Evolutionary conservation across 1,140 invertebrate species (phyloP).

Genomic region (Ericerus pela): DNA sequence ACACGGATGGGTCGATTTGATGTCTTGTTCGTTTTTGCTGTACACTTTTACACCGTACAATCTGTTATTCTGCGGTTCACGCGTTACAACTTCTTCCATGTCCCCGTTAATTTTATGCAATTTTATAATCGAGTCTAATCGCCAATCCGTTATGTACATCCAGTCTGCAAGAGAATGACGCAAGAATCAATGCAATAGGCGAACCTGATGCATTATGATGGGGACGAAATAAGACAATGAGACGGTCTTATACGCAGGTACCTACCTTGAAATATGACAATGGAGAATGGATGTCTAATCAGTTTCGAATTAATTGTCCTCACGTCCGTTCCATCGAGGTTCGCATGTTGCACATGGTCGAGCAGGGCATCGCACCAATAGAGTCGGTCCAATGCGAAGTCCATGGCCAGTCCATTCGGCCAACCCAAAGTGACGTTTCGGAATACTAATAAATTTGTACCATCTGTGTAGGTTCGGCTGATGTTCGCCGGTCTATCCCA

Average conservation of each 20-base stretch:
- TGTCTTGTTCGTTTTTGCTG: conserved; percentile 45
- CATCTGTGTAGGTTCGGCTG: conserved; percentile 76
- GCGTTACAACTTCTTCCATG: conserved; percentile 66
- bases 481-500: conserved; percentile 94
- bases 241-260: background rate
- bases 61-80: conserved; percentile 77
- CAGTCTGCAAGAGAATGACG: conserved; percentile 44
- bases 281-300: conserved; percentile 90
- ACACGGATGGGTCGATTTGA: conserved; percentile 66
- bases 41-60: conserved; percentile 87
- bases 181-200: too few relatives aligned
- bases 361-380: conserved; percentile 93
- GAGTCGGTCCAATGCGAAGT: conserved; percentile 67
- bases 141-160: conserved; percentile 96
- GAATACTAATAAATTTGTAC: conserved; percentile 71
- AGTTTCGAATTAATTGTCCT: conserved; percentile 73
- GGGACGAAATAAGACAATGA: too few relatives aligned
- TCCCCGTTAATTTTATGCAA: conserved; percentile 78
- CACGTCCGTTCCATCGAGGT: conserved; percentile 84
- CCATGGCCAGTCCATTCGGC: conserved; percentile 89
- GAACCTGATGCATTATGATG: too few relatives aligned
- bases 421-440: conserved; percentile 84
- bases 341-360: conserved; percentile 90
- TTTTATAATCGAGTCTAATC: conserved; percentile 83
- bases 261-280: conserved; percentile 67